Evolutionary conservation across 1,140 invertebrate species (phyloP), one percentile per base, ranked within the genome.

Genomic region (Solenopsis fugax): DNA sequence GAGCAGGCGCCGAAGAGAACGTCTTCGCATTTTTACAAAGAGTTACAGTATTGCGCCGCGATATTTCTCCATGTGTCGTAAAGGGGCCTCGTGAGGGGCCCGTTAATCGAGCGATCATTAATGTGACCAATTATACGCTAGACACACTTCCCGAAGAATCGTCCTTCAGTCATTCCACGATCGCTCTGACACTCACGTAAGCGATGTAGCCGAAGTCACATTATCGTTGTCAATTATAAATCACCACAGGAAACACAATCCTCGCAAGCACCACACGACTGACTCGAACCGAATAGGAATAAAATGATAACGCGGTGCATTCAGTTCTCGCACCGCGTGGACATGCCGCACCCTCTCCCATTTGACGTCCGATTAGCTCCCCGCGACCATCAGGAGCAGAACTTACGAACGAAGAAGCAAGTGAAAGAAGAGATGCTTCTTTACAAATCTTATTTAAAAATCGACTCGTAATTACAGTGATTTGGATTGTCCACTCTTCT

Each of bases 121-220:
- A 90, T 82, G 81, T 84, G 89, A 88, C 89, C 81, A 48, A 90
- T 90, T 72, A 86, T 86, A 90, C 89, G 34, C 45, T 78, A 75
- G 62, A 88, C 89, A 90, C 71, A 81, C 52, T 86, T 84, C 52
- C 37, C 64, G 73, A 41, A 80, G 60, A 90, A 81, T 90, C 86
- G 78, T 88, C 72, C 73, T 52, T 29, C 89, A 90, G 50, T 90
- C 89, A 90, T 85, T 90, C 80, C 88, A 90, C 88, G 88, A 90
- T 90, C 88, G 88, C 80, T 90, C 89, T 89, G 54, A 41, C 89
- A 90, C 13, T 87, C 89, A 87, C 50, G 54, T 90, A 90, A 90
- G 89, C 88, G 88, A 90, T 89, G 75, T 87, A 87, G 80, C 86
- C 89, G 89, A 90, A 89, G 89, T 89, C 89, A 87, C 89, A 89